Percentiles rank a stretch among this genome's conserved stretches.
Conservation (phyloP, 2,888 invertebrate genomes). For the Leptinotarsa haldemani region DNA sequence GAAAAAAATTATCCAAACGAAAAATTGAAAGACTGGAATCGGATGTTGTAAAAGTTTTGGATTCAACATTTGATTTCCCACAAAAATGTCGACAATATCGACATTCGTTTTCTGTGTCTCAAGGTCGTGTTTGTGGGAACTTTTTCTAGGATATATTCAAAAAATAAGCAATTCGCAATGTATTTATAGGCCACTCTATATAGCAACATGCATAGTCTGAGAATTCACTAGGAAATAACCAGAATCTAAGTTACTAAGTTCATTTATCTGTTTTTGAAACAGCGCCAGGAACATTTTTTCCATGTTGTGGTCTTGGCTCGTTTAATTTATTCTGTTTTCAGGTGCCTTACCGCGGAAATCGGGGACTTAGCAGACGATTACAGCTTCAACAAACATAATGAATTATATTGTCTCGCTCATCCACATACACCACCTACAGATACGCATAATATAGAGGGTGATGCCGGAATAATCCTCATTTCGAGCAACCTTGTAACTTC, state of each 20-base stretch:
- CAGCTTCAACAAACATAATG: conserved; percentile 18
- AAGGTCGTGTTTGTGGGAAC: too few relatives aligned
- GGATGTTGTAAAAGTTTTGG: too few relatives aligned
- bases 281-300: conserved; percentile 6
- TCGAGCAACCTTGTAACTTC: not conserved
- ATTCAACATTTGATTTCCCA: too few relatives aligned
- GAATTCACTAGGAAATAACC: conserved; percentile 5
- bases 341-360: conserved; percentile 17
- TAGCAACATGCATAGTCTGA: conserved; percentile 5
- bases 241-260: not conserved
- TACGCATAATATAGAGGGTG: conserved; percentile 5
- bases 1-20: too few relatives aligned
- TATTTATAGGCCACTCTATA: not conserved
- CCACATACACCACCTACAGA: conserved; percentile 13
- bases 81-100: too few relatives aligned
- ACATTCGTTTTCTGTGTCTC: too few relatives aligned
- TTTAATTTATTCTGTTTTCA: conserved; percentile 21
- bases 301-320: conserved; percentile 13
- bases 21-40: too few relatives aligned
- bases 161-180: too few relatives aligned
- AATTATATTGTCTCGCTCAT: conserved; percentile 11
- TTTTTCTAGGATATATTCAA: too few relatives aligned
- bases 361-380: conserved; percentile 6
- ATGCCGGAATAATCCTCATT: not conserved
- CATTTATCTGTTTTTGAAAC: conserved; percentile 3